Evolutionary conservation across 2,797 vertebrate genomes (phyloP), one percentile per base, ranked within the genome.

Genomic region (Picus viridis): DNA sequence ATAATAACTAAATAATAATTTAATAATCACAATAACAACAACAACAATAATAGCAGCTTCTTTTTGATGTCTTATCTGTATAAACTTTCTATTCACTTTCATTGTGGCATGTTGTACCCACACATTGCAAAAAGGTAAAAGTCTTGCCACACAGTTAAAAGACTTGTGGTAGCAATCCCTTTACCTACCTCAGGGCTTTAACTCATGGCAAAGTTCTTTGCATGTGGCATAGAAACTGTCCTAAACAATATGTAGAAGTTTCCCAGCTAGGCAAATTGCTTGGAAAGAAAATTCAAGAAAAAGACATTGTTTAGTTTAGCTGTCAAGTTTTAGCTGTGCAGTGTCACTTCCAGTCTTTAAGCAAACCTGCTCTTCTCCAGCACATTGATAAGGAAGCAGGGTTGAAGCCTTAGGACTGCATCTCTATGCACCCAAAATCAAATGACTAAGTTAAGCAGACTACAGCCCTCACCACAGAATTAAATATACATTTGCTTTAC

Each of bases 151-250:
- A 39, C 56, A 62, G 16, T 18, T 43, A 82, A 89, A 56, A 70
- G 90, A 71, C 9, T 39, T 69, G 18, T 7, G 0, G 1, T 26
- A 51, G 29, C 30, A 90, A 20, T 2, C 12, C 5, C 1, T 0
- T 45, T 53, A 22, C 17, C 49, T 64, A 4, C 18, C 67, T 79
- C 62, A 80, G 19, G 20, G 56, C 43, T 85, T 71, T 62, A 65
- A 56, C 16, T 80, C 7, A 29, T 7, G 12, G 2, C 30, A 30
- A 47, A 34, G 0, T 16, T 45, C 80, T 86, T 82, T 88, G 8
- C 26, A 71, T 1, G 1, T 62, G 13, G 10, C 0, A 2, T 91
- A 76, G 41, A 89, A 86, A 45, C 9, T 9, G 4, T 62, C 67
- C 16, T 43, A 54, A 83, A 57, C 20, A 34, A 27, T 24, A 8